Evolutionary conservation across 2,797 vertebrate species (phyloP).

Genomic region (Lutjanus argentimaculatus): DNA sequence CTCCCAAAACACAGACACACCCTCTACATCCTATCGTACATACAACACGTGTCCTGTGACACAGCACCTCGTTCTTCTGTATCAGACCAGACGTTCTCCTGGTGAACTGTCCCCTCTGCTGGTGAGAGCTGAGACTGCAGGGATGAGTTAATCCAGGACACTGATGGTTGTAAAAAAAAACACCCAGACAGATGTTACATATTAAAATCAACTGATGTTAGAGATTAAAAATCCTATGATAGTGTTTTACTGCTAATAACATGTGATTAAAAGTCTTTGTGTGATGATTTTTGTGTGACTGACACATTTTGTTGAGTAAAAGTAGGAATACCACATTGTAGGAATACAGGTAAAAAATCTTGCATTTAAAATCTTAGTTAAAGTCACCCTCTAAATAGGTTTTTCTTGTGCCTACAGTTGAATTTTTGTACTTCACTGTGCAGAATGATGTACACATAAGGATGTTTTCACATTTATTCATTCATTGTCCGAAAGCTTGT

Average conservation of each 20-base stretch:
- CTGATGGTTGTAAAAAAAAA: background rate
- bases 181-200: no score
- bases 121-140: slow-evolving; percentile 81
- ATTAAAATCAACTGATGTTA: no score
- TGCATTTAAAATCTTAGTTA: no score
- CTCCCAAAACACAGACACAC: slow-evolving; percentile 24
- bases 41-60: slow-evolving; percentile 79
- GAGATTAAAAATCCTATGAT: background rate
- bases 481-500: no score
- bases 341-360: no score
- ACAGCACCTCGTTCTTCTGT: slow-evolving; percentile 81
- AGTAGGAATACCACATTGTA: no score
- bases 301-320: background rate
- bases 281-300: background rate
- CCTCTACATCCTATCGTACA: slow-evolving; percentile 14
- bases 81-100: slow-evolving; percentile 77
- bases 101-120: slow-evolving; percentile 89
- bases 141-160: background rate
- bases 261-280: no score
- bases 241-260: background rate
- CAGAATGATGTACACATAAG: no score
- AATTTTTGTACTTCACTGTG: no score
- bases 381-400: no score
- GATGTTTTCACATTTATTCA: no score
- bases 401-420: no score